Conservation (phyloP, 2,113 vertebrate species). For the Kryptolebias marmoratus region DNA sequence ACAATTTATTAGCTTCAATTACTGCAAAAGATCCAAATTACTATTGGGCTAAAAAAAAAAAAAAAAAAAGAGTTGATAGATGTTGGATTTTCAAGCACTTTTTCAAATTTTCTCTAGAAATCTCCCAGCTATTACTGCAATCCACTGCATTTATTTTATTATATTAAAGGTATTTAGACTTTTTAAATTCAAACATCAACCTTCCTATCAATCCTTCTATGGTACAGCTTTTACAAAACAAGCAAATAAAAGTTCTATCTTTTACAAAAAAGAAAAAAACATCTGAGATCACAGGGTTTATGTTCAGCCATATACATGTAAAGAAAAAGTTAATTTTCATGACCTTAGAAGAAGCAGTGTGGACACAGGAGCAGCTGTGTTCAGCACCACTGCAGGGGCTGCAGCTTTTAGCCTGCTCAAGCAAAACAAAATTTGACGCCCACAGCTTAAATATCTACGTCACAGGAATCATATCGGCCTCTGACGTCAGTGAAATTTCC, state of each 20-base stretch:
- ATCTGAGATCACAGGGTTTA: not conserved
- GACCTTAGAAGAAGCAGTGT: conserved; percentile 51
- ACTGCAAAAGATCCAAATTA: too few species aligned
- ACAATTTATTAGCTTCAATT: too few species aligned
- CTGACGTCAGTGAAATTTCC: conserved; percentile 68
- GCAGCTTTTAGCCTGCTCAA: conserved; percentile 50
- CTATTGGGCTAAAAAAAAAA: too few species aligned
- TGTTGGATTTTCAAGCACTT: too few species aligned
- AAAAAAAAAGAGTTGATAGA: too few species aligned
- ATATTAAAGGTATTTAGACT: not conserved
- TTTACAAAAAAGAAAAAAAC: not conserved
- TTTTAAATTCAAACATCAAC: not conserved
- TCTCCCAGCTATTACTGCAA: too few species aligned
- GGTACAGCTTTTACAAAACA: not conserved
- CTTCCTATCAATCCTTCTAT: not conserved
- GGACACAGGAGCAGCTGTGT: conserved; percentile 52
- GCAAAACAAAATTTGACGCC: conserved; percentile 52
- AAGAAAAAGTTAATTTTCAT: conserved; percentile 10
- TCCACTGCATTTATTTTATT: not conserved
- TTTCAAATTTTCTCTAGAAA: too few species aligned
- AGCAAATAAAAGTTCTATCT: not conserved
- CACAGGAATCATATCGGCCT: conserved; percentile 49
- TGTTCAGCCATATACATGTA: not conserved
- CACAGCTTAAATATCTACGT: conserved; percentile 63
- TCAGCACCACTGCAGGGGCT: conserved; percentile 48